A percentile compares a stretch with the other conserved stretches of the same genome.
These are phyloP conservation scores for Myzus persicae DNA, from an alignment of 1,140 invertebrate genomes.

Conservation along the genomic window DNA sequence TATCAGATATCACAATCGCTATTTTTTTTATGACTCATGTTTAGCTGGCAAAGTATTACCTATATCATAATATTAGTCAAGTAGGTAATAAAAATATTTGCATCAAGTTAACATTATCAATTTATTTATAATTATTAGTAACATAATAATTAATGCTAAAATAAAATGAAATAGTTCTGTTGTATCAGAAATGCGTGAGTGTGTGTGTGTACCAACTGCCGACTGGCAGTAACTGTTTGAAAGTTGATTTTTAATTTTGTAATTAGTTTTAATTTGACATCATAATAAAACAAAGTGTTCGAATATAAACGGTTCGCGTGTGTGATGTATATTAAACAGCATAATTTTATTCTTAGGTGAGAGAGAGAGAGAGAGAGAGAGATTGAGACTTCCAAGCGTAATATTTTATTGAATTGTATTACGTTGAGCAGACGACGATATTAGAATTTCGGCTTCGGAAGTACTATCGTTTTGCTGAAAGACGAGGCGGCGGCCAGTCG, in stretches of 20 bases:
- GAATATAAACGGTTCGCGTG: neutral
- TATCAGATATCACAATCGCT: neutral
- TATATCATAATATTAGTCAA: neutral
- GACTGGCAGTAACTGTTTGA: neutral
- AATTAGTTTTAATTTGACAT: neutral
- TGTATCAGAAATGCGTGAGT: neutral
- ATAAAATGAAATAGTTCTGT: neutral
- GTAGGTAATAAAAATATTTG: neutral
- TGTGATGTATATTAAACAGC: neutral
- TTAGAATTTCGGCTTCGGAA: neutral
- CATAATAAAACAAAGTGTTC: neutral
- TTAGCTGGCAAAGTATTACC: neutral
- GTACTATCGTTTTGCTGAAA: neutral
- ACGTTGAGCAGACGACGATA: neutral
- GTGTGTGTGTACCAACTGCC: neutral
- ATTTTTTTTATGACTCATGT: neutral
- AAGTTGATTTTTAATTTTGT: neutral
- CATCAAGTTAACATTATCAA: neutral
- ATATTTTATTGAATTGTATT: neutral
- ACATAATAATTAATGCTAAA: neutral
- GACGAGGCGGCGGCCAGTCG: neutral
- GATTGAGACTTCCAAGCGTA: neutral
- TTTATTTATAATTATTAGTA: neutral
- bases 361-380: neutral
- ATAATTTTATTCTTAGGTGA: neutral